Evolutionary conservation across 2,888 invertebrate species (phyloP), one percentile per base, ranked within the genome.

Genomic region (Leptinotarsa haldemani): DNA sequence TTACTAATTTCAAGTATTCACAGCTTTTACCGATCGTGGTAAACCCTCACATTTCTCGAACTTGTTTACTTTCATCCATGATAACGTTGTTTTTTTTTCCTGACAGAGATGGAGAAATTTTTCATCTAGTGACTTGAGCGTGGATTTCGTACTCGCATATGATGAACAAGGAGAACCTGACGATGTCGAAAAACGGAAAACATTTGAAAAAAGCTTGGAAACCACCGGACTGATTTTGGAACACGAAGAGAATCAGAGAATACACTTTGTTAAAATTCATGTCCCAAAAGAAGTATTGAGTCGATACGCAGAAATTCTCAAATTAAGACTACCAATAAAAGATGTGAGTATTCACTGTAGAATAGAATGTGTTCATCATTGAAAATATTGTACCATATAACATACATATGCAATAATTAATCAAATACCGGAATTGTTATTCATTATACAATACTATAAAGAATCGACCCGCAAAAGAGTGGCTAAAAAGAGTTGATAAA

Each of bases 251-350:
- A 90, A 90, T 68, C 90, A 92, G 79, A 90, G 91, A 63, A 88
- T 92, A 77, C 90, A 91, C 83, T 94, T 93, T 85, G 89, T 93
- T 12, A 94, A 94, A 88, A 90, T 95, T 47, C 93, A 94, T 85
- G 94, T 93, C 0, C 93, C 94, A 0, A 88, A 88, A 83, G 92
- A 93, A 80, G 92, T 95, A 1, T 86, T 94, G 22, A 90, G 91
- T 74, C 89, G 93, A 79, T 94, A 94, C 85, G 92, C 93, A 50
- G 95, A 95, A 87, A 91, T 94, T 76, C 89, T 95, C 81, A 94
- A 94, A 86, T 89, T 95, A 50, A 90, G 93, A 84, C 90, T 95
- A 90, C 94, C 94, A 61, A 92, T 95, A 86, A 94, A 92, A 87
- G 89, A 90, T 88, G 93, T 93, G 85, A 84, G 86, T 80, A 71